Conservation (phyloP, 1,140 invertebrate species). For the Harpegnathos saltator region DNA sequence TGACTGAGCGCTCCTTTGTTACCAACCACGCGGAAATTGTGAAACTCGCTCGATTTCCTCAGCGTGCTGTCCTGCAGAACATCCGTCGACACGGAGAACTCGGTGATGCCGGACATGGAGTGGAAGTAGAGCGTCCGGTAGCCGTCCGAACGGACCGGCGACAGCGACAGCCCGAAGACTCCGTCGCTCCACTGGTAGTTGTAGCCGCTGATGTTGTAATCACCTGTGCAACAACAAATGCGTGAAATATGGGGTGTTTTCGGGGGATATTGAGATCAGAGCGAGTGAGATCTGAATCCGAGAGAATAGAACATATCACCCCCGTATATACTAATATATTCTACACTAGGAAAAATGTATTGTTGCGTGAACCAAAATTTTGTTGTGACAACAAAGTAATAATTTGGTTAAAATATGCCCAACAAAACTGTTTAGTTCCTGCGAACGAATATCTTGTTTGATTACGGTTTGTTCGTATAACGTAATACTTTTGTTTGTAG, state of each 20-base stretch:
- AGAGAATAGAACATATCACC: too few relatives aligned
- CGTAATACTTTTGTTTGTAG: too few relatives aligned
- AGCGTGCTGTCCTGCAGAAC: slow-evolving; percentile 90
- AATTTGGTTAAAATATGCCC: too few relatives aligned
- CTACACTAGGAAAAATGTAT: too few relatives aligned
- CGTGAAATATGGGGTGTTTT: not conserved
- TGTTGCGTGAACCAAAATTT: too few relatives aligned
- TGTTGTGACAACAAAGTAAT: too few relatives aligned
- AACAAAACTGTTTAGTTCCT: too few relatives aligned
- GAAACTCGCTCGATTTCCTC: slow-evolving; percentile 80
- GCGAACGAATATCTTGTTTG: too few relatives aligned
- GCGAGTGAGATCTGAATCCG: too few relatives aligned
- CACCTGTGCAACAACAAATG: slow-evolving; percentile 79
- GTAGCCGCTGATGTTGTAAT: slow-evolving; percentile 90
- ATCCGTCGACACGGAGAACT: slow-evolving; percentile 90
- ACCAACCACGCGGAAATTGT: slow-evolving; percentile 86
- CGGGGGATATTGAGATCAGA: too few relatives aligned
- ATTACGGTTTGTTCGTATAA: too few relatives aligned
- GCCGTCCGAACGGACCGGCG: slow-evolving; percentile 86
- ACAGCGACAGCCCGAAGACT: slow-evolving; percentile 90
- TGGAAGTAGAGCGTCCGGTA: slow-evolving; percentile 91
- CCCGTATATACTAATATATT: too few relatives aligned
- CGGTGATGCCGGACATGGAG: slow-evolving; percentile 90
- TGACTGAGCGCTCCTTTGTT: slow-evolving; percentile 88
- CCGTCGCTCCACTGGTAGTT: slow-evolving; percentile 93